Percentiles rank a stretch among this genome's conserved stretches.
These are phyloP conservation scores for Scaptomyza parva DNA, from an alignment of 2,888 invertebrate species.

Conservation along the genomic window DNA sequence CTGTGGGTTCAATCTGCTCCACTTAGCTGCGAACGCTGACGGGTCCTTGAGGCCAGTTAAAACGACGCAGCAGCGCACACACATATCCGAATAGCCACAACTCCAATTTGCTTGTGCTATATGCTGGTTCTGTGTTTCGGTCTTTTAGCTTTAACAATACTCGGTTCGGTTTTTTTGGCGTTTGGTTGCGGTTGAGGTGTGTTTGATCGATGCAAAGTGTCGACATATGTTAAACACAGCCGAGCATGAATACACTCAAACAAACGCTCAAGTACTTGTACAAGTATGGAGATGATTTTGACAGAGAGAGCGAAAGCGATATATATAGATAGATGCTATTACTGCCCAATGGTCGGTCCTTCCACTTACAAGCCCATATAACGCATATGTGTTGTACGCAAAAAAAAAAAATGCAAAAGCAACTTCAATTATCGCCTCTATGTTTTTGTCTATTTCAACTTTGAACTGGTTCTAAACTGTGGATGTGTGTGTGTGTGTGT, in stretches of 20 bases:
- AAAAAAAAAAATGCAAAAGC: slow-evolving; percentile 24
- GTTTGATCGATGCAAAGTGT: slow-evolving; percentile 39
- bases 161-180: neutral
- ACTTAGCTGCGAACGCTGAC: slow-evolving; percentile 23
- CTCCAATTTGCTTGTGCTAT: slow-evolving; percentile 10
- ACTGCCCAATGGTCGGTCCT: slow-evolving; percentile 15
- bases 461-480: slow-evolving; percentile 24
- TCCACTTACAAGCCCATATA: slow-evolving; percentile 27
- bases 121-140: neutral
- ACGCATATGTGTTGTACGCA: slow-evolving; percentile 27
- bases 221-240: slow-evolving; percentile 58
- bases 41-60: slow-evolving; percentile 35
- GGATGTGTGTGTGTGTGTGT: neutral
- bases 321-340: slow-evolving; percentile 11
- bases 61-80: slow-evolving; percentile 5
- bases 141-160: slow-evolving; percentile 8
- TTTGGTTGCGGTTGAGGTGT: slow-evolving; percentile 34
- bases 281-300: slow-evolving; percentile 11
- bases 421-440: slow-evolving; percentile 64
- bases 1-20: slow-evolving; percentile 32
- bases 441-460: slow-evolving; percentile 25
- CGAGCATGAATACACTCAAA: slow-evolving; percentile 29
- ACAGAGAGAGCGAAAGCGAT: slow-evolving; percentile 12
- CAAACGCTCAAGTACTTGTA: slow-evolving; percentile 1
- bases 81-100: slow-evolving; percentile 17